Base-by-base conservation (phyloP, 2,888 invertebrate species). In the Lordiphosa andalusiaca region DNA sequence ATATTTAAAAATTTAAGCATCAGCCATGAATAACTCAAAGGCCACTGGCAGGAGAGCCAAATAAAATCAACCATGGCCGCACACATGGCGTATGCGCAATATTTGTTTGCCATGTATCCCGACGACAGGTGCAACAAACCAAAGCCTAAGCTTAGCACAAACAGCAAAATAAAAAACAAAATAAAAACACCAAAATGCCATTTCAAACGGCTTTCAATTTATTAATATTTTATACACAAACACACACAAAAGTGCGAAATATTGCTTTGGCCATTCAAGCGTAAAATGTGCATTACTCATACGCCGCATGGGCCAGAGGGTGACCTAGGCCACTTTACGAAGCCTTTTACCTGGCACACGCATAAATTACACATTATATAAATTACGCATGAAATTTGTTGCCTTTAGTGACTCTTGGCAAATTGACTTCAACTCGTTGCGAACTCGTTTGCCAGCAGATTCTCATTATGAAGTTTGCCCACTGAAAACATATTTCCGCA, bases 271-370 rank as follows among this genome's bases (percentile, higher is more conserved):
- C 82, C 72, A 77, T 74, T 82, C 71, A 82, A 69, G 77, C 77
- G 78, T 75, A 77, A 73, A 77, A 77, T 82, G 73, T 77, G 77
- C 77, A 77, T 77, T 77, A 77, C 82, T 82, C 77, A 82, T 73
- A 78, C 73, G 77, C 75, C 74, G 40, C 62, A 53, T 66, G 42
- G 55, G 53, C 37, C 23, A 38, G 9, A 37, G 13, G 30, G 30
- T 75, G 77, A 77, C 77, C 77, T 77, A 77, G 37, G 59, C 58
- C 78, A 77, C 82, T 74, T 67, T 71, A 62, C 60, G 65, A 63
- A 74, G 71, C 70, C 68, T 65, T 74, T 82, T 74, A 78, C 77
- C 67, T 53, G 47, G 37, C 51, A 37, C 44, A 53, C 38, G 61
- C 62, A 73, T 78, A 70, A 76, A 73, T 73, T 71, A 69, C 56